Percentiles rank a stretch among this genome's conserved stretches.
Evolutionary conservation across 2,888 invertebrate species (phyloP).

Genomic region (Temnothorax unifasciatus): DNA sequence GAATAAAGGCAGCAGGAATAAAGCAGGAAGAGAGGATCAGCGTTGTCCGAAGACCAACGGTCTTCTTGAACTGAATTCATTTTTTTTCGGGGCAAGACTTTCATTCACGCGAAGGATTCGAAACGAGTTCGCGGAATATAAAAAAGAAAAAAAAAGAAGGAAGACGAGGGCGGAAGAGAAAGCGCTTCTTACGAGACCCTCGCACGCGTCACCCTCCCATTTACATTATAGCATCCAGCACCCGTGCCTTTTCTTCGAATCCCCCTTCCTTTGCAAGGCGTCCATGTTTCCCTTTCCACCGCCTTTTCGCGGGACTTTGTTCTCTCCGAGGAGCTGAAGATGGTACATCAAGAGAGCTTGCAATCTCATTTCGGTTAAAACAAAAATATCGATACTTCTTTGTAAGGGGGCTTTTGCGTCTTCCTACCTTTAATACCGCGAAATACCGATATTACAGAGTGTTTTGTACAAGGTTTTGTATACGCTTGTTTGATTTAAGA

Average conservation of each 20-base stretch:
- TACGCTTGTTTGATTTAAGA: not conserved
- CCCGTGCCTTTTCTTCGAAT: constrained; percentile 51
- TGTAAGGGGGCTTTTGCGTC: not conserved
- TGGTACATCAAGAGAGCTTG: constrained; percentile 42
- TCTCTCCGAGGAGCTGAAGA: constrained; percentile 42
- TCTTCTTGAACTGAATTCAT: constrained; percentile 65
- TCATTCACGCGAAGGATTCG: constrained; percentile 69
- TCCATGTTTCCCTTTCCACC: constrained; percentile 25
- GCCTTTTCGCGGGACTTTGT: constrained; percentile 50
- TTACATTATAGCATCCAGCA: constrained; percentile 71
- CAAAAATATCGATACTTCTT: constrained; percentile 37
- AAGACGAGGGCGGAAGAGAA: constrained; percentile 34
- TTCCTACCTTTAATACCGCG: not conserved
- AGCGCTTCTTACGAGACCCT: constrained; percentile 69
- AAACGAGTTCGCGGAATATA: constrained; percentile 65
- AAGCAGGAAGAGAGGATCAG: constrained; percentile 52
- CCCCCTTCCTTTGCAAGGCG: constrained; percentile 48
- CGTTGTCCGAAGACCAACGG: constrained; percentile 63
- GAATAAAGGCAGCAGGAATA: constrained; percentile 35
- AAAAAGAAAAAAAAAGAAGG: constrained; percentile 52
- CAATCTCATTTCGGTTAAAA: constrained; percentile 35
- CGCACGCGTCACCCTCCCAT: constrained; percentile 71
- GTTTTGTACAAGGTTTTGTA: not conserved
- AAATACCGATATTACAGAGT: constrained; percentile 9
- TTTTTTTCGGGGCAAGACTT: constrained; percentile 63